These are phyloP conservation scores for Peromyscus attwateri DNA, from an alignment of 2,797 vertebrate species.

Conservation along the genomic window DNA sequence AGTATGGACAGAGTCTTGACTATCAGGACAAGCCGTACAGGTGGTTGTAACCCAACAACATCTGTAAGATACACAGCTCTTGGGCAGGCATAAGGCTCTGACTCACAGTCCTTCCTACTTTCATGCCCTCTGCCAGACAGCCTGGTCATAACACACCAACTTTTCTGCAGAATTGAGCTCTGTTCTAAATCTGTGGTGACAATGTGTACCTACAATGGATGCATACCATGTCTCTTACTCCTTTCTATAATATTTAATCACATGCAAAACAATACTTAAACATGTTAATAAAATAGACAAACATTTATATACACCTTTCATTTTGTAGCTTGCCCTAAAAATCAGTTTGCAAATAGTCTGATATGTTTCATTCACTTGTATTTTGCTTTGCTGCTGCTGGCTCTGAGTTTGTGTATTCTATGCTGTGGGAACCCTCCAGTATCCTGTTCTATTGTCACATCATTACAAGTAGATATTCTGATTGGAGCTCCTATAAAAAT, in stretches of 20 bases:
- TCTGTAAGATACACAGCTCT: not conserved
- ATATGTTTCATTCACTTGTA: not conserved
- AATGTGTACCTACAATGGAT: not conserved
- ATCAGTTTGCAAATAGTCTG: slow-evolving; percentile 31
- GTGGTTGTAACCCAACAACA: not conserved
- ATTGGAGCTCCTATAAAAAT: not conserved
- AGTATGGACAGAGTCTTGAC: not conserved
- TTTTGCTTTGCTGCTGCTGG: not conserved
- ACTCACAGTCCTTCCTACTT: not conserved
- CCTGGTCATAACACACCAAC: not conserved
- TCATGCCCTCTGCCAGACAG: not conserved
- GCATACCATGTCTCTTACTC: not conserved
- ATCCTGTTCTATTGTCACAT: not conserved
- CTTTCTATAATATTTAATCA: not conserved
- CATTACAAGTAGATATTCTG: not conserved
- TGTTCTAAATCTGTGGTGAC: not conserved
- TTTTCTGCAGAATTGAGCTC: not conserved
- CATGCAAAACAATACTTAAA: not conserved
- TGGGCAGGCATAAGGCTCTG: not conserved
- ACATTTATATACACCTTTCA: not conserved
- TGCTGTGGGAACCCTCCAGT: not conserved
- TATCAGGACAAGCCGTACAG: not conserved
- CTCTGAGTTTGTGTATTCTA: not conserved
- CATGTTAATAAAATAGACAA: not conserved
- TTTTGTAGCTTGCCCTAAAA: not conserved